Percentiles rank a stretch among this genome's conserved stretches.
phyloP scores from a whole-genome alignment of 2,888 invertebrate species.

The Lamproptera curius region DNA sequence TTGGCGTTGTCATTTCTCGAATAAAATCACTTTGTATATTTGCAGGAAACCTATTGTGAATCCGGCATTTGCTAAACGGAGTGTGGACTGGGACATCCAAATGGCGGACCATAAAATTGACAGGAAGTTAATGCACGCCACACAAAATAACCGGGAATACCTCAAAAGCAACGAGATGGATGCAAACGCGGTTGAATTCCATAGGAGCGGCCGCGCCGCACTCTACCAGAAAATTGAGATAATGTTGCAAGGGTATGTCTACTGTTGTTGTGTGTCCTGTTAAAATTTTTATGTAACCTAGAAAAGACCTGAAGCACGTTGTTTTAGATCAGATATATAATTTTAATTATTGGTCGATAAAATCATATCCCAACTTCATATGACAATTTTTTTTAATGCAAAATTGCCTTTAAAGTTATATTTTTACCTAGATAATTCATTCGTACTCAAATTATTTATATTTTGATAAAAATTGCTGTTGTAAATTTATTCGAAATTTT shows the following conservation, averaged over 20 bases:
- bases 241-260: slow-evolving; percentile 79
- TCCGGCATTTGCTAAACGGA: slow-evolving; percentile 72
- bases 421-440: too few relatives aligned
- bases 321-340: too few relatives aligned
- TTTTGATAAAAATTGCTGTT: too few relatives aligned
- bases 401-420: too few relatives aligned
- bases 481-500: too few relatives aligned
- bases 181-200: slow-evolving; percentile 64
- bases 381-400: too few relatives aligned
- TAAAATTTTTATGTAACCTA: neutral
- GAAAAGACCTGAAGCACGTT: too few relatives aligned
- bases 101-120: slow-evolving; percentile 36
- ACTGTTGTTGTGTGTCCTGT: slow-evolving; percentile 8
- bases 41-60: slow-evolving; percentile 67
- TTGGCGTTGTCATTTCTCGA: too few relatives aligned
- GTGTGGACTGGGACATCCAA: slow-evolving; percentile 51
- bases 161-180: slow-evolving; percentile 51
- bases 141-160: slow-evolving; percentile 56
- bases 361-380: too few relatives aligned
- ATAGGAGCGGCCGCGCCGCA: slow-evolving; percentile 80
- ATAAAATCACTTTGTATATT: too few relatives aligned
- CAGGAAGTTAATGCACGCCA: slow-evolving; percentile 67
- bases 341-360: too few relatives aligned
- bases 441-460: too few relatives aligned
- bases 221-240: slow-evolving; percentile 82